Base-by-base conservation (phyloP, 2,113 vertebrate species). In the Corvus cornix region DNA sequence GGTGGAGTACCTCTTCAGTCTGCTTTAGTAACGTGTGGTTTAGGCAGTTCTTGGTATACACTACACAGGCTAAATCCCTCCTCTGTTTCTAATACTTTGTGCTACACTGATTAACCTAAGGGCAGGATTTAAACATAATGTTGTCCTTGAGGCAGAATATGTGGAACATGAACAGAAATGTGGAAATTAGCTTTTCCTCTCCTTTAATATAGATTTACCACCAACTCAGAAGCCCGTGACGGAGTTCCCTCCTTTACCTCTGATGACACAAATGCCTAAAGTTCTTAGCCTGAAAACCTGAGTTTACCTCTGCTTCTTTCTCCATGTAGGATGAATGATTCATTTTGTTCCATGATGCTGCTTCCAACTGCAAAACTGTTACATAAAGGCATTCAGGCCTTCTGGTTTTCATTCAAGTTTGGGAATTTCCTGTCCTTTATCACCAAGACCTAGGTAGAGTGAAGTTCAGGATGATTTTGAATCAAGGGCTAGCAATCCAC, bases 211-310 rank as follows among this genome's bases (percentile, higher is more conserved):
- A 30, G 44, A 52, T 63, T 85, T 69, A 28, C 19, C 26, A 74
- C 21, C 49, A 78, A 37, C 35, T 75, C 60, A 86, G 55, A 94
- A 78, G 28, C 13, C 59, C 2, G 2, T 90, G 72, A 94, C 26
- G 76, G 23, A 56, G 73, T 89, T 94, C 94, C 10, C 44, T 84
- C 58, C 37, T 73, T 31, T 80, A 49, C 56, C 26, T 88, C 76
- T 86, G 81, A 95, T 75, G 73, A 93, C 86, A 84, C n/a, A 68
- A n/a, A 89, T 55, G 77, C 72, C 53, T 78, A 5, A 84, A 92
- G 85, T 86, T 89, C 88, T 89, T 90, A 92, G 85, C 69, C 95
- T 90, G 79, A 94, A 97, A 94, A 92, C 93, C 88, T 84, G 90
- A 92, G 75, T 93, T 96, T 90, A 94, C 88, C 93, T 94, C 64